Base-by-base conservation (phyloP, 2,888 invertebrate genomes). In the Parapristionchus giblindavisi region DNA sequence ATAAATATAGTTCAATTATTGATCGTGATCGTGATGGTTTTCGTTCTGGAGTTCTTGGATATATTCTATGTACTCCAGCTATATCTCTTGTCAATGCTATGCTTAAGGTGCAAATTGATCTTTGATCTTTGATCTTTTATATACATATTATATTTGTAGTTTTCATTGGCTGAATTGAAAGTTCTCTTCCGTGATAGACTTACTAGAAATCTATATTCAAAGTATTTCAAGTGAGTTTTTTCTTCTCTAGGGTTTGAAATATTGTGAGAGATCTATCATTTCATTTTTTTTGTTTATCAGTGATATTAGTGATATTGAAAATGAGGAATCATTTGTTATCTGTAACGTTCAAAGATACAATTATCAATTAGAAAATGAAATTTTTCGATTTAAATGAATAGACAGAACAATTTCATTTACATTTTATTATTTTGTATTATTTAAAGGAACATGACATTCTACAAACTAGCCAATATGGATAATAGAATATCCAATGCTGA, bases 401-500 rank as follows among this genome's bases (percentile, higher is more conserved):
- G n/a, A n/a, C n/a, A n/a, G n/a, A n/a, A n/a, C n/a, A n/a, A n/a
- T n/a, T n/a, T n/a, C n/a, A n/a, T n/a, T n/a, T n/a, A n/a, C n/a
- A n/a, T 3, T 34, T 29, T 3, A 29, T n/a, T n/a, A 36, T 14
- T 3, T 5, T 43, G 17, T 43, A 17, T 36, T 34, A 14, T 60
- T 17, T 43, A 60, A 76, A 85, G 84, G 73, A 86, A 85, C 24
- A 86, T 87, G 78, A 87, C 95, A 0, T 96, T 95, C 89, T 96
- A 95, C 88, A 92, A 95, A 78, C 94, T 95, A 21, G 92, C 93
- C 21, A 95, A 95, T 86, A 90, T 98, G 84, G 98, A 98, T 88
- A 94, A 94, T 21, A 91, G 98, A 84, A 92, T 98, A 73, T 94
- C 96, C 85, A 98, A 97, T 89, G 95, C 96, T 40, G 97, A 98